Percentiles rank a stretch among this genome's conserved stretches.
phyloP scores from a whole-genome alignment of 2,113 vertebrate genomes.

The Fregata magnificens region DNA sequence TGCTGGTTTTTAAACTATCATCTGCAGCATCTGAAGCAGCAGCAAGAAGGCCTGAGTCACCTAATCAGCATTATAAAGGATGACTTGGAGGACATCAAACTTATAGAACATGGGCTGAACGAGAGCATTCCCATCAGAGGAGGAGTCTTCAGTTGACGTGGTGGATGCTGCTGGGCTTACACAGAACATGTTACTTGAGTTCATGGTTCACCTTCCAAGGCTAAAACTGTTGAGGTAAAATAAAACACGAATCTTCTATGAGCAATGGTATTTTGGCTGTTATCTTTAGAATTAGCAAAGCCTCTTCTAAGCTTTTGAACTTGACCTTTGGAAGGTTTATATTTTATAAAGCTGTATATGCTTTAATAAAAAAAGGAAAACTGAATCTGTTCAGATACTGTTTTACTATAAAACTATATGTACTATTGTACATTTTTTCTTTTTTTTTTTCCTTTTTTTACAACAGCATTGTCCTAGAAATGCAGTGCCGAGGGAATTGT shows the following conservation, averaged over 20 bases:
- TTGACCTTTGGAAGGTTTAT: slow-evolving; percentile 62
- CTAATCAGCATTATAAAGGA: slow-evolving; percentile 96
- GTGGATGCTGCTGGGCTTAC: neutral
- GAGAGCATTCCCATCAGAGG: slow-evolving; percentile 89
- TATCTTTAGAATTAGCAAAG: slow-evolving; percentile 50
- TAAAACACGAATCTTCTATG: neutral
- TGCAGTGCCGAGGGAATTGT: slow-evolving; percentile 7
- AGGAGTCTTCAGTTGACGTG: slow-evolving; percentile 85
- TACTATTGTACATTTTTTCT: slow-evolving; percentile 54
- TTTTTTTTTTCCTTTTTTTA: neutral
- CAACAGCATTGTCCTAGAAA: slow-evolving; percentile 11
- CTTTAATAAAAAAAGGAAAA: slow-evolving; percentile 58
- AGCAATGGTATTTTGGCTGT: slow-evolving; percentile 2
- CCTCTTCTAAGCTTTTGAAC: slow-evolving; percentile 62
- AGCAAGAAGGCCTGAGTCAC: slow-evolving; percentile 95
- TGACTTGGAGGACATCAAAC: slow-evolving; percentile 94
- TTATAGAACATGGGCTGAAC: slow-evolving; percentile 90
- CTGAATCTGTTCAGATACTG: slow-evolving; percentile 37
- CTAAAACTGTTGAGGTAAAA: slow-evolving; percentile 57
- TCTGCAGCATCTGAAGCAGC: slow-evolving; percentile 93
- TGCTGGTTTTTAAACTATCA: neutral
- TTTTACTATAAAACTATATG: slow-evolving; percentile 45
- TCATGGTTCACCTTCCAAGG: slow-evolving; percentile 41
- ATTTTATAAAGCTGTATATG: slow-evolving; percentile 59
- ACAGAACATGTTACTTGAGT: neutral